Base-by-base conservation (phyloP, 2,888 invertebrate genomes). In the Temnothorax ravouxi region DNA sequence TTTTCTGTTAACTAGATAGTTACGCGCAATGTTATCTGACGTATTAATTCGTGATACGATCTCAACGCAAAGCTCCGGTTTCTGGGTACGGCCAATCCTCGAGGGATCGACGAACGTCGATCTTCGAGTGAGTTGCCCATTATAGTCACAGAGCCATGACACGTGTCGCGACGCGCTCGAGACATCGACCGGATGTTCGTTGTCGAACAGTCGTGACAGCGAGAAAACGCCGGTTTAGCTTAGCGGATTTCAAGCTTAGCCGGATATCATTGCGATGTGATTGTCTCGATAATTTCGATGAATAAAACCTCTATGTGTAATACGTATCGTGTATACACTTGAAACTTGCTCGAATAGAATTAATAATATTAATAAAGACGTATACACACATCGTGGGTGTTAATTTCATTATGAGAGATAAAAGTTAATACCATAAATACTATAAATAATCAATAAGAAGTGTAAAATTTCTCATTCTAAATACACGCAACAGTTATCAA, bases 41-140 rank as follows among this genome's bases (percentile, higher is more conserved):
- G 52, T 34, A 34, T 8, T 54, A n/a, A 66, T 52, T 66, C 6
- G 50, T 15, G 11, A 13, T 47, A 44, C 21, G 34, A 69, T 47
- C 54, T 9, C 38, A 50, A 54, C 41, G 41, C 3, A 52, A 56
- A 15, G 8, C 13, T 41, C n/a, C 15, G 62, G 3, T 56, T 75
- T 82, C 56, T 44, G 11, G 8, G 44, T 41, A 34, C 15, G 29
- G 41, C 38, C n/a, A 71, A 71, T 61, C 34, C 86, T 64, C 74
- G 0, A 25, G 85, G 56, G 85, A 84, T 61, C 87, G 81, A 87
- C 83, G 79, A 84, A 72, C 69, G 64, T 52, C 64, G 41, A 69
- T 75, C 56, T 56, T 34, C 56, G 77, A 83, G 69, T 59, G 75
- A 66, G 41, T 72, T 50, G 50, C 81, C 69, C 64, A 54, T 69